A percentile compares a stretch with the other conserved stretches of the same genome.
Conservation (phyloP, 1,140 invertebrate species). For the Procambarus clarkii region DNA sequence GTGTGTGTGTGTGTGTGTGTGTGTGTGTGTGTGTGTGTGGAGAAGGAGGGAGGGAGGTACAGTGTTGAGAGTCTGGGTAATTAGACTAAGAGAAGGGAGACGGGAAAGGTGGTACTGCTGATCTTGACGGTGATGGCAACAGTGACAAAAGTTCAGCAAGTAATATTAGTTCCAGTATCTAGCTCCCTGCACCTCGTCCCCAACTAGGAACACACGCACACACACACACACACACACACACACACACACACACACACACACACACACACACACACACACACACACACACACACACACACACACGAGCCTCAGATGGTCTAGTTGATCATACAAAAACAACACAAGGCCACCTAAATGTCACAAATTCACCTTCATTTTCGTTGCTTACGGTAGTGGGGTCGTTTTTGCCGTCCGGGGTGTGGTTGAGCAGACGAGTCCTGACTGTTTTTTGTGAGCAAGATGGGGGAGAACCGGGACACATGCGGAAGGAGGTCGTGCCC, state of each 20-base stretch:
- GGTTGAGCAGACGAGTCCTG: slow-evolving; percentile 26
- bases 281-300: background rate
- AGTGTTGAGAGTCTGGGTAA: background rate
- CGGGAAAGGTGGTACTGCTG: background rate
- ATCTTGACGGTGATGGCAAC: background rate
- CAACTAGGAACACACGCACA: background rate
- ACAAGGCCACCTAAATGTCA: slow-evolving; percentile 50
- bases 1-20: no score
- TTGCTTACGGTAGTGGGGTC: slow-evolving; percentile 44
- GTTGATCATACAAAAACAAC: background rate
- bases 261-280: background rate
- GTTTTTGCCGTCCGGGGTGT: slow-evolving; percentile 26
- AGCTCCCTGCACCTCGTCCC: no score
- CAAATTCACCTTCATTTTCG: slow-evolving; percentile 56
- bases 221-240: background rate
- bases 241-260: background rate
- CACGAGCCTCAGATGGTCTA: background rate
- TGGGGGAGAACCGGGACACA: background rate
- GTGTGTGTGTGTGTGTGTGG: no score
- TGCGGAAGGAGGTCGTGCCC: slow-evolving; percentile 17
- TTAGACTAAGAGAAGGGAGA: no score
- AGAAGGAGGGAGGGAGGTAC: background rate
- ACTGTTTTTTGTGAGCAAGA: background rate
- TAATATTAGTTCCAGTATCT: background rate
- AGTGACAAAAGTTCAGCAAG: background rate